phyloP scores from a whole-genome alignment of 2,113 vertebrate genomes.

The Oncorhynchus kisutch region DNA sequence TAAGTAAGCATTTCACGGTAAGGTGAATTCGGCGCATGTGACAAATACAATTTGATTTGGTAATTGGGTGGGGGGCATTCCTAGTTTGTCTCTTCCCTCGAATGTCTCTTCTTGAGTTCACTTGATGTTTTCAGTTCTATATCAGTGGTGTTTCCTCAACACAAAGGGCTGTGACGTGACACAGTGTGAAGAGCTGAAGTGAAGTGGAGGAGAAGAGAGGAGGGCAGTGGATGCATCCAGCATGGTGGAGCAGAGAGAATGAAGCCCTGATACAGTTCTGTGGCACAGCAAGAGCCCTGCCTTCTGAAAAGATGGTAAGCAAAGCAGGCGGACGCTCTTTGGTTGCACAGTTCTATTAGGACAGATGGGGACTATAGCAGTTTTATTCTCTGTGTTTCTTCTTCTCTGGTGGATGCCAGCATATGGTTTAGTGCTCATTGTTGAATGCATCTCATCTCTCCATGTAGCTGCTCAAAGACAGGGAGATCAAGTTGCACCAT shows the following conservation, averaged over 20 bases:
- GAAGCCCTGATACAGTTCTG: slow-evolving; percentile 50
- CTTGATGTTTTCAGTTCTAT: slow-evolving; percentile 26
- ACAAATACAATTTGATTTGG: no score
- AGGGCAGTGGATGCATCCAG: slow-evolving; percentile 15
- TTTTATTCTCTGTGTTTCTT: slow-evolving; percentile 59
- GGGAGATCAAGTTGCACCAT: slow-evolving; percentile 29
- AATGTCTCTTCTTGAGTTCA: slow-evolving; percentile 19
- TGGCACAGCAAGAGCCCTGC: slow-evolving; percentile 52
- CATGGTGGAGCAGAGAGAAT: slow-evolving; percentile 44
- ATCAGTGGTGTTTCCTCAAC: slow-evolving; percentile 30
- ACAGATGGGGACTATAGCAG: slow-evolving; percentile 68
- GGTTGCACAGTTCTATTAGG: slow-evolving; percentile 57
- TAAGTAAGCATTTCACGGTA: no score
- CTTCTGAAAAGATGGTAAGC: slow-evolving; percentile 50
- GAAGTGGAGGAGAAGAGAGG: slow-evolving; percentile 17
- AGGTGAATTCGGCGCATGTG: no score
- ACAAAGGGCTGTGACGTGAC: slow-evolving; percentile 38
- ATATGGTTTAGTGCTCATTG: slow-evolving; percentile 50
- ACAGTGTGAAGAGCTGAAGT: slow-evolving; percentile 33
- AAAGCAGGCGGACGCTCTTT: slow-evolving; percentile 37
- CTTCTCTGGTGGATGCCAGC: slow-evolving; percentile 53
- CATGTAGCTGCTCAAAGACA: slow-evolving; percentile 39
- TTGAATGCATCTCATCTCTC: slow-evolving; percentile 44
- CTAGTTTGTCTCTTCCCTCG: slow-evolving; percentile 28
- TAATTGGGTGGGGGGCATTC: slow-evolving; percentile 32